Percentiles rank a stretch among this genome's conserved stretches.
phyloP scores from a whole-genome alignment of 2,888 invertebrate genomes.

The Ceramica pisi region DNA sequence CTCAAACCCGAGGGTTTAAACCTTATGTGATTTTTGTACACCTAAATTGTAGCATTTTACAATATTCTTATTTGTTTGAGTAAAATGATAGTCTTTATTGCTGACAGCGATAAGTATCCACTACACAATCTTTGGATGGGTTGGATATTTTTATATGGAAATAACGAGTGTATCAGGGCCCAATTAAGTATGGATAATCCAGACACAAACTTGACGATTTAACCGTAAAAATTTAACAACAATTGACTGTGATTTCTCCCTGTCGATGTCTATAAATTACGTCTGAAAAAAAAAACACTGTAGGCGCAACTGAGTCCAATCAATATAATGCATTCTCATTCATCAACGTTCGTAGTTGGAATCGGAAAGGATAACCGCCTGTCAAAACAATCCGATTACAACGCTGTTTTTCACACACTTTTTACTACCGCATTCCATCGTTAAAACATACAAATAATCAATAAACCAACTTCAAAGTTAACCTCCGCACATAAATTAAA shows the following conservation, averaged over 20 bases:
- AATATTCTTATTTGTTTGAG: too few relatives aligned
- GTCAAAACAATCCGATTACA: conserved; percentile 33
- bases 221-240: background rate
- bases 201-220: background rate
- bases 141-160: too few relatives aligned
- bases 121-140: too few relatives aligned
- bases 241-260: background rate
- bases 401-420: conserved; percentile 17
- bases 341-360: conserved; percentile 18
- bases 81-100: too few relatives aligned
- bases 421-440: conserved; percentile 28
- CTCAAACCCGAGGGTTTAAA: too few relatives aligned
- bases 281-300: background rate
- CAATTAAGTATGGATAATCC: too few relatives aligned
- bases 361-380: conserved; percentile 19
- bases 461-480: conserved; percentile 15
- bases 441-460: conserved; percentile 5
- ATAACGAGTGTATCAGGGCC: too few relatives aligned
- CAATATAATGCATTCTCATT: conserved; percentile 14
- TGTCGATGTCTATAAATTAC: background rate
- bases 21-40: too few relatives aligned
- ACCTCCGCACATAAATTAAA: conserved; percentile 20
- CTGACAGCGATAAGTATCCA: too few relatives aligned
- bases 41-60: too few relatives aligned
- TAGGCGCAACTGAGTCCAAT: background rate